Conservation (phyloP, 2,888 invertebrate species). For the Heliconius cydno region DNA sequence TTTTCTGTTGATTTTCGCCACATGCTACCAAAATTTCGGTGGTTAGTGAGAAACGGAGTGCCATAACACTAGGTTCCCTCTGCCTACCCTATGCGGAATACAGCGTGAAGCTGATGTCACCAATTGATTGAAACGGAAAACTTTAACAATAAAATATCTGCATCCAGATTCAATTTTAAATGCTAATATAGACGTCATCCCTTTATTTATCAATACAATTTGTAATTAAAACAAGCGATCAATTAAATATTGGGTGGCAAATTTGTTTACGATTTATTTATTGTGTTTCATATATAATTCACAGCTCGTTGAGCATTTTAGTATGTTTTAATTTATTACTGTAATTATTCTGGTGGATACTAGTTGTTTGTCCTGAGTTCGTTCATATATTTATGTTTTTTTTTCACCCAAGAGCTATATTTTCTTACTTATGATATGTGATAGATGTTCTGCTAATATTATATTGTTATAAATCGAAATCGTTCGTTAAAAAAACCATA, state of each 20-base stretch:
- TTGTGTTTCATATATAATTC: conserved; percentile 33
- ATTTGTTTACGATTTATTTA: conserved; percentile 25
- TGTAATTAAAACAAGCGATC: conserved; percentile 29
- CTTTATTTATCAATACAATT: conserved; percentile 33
- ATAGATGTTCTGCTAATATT: too few relatives aligned
- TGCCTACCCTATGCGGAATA: background rate
- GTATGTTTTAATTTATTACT: background rate
- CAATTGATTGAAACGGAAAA: background rate
- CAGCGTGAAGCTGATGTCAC: too few relatives aligned
- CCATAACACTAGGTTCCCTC: background rate
- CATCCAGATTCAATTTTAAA: conserved; percentile 19
- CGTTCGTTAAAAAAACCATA: too few relatives aligned
- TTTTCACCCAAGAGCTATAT: too few relatives aligned
- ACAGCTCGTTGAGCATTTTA: conserved; percentile 23
- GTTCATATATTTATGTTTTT: background rate
- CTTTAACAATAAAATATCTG: conserved; percentile 7
- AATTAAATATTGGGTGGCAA: conserved; percentile 24
- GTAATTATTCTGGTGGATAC: background rate
- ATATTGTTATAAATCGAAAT: too few relatives aligned
- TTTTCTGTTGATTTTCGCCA: too few relatives aligned
- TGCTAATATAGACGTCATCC: conserved; percentile 26
- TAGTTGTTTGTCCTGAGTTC: background rate
- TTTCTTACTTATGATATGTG: too few relatives aligned
- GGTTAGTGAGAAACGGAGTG: background rate
- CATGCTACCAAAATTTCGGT: too few relatives aligned